Base-by-base conservation (phyloP, 1,140 invertebrate genomes). In the Aphelenchoides fujianensis region DNA sequence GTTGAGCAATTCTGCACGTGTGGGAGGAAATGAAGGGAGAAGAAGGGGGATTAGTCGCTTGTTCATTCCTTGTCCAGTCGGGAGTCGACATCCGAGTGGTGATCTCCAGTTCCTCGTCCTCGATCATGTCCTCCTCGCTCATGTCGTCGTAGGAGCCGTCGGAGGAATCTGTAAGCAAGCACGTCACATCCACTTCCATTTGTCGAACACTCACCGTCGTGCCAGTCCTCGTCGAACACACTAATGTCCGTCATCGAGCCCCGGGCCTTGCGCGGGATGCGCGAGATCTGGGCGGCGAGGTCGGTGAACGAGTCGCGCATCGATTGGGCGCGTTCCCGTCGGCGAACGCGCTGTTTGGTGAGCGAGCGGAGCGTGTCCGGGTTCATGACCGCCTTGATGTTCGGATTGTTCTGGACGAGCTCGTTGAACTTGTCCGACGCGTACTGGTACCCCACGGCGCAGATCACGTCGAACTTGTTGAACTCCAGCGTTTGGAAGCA, bases 401-500 rank as follows among this genome's bases (percentile, higher is more conserved):
- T 70, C 9, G 57, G 53, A 69, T 82, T 84, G 23, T 59, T 72
- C 31, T 74, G 68, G 3, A 80, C 64, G 62, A 84, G 63, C 63
- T 82, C 82, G n/a, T 78, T 48, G 9, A 84, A 37, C 27, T 28
- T 64, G 37, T 77, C 73, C 19, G 52, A 69, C 16, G 76, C 82
- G 52, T 84, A 83, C n/a, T 83, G 35, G 61, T 80, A 80, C 27
- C 81, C 81, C 31, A 77, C 66, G n/a, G 73, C 71, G 34, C 64
- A 71, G 41, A 99, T 98, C 86, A 97, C 93, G 86, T 99, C 94
- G 86, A 97, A 98, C 84, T 90, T 92, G 1, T 92, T 91, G 87
- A 99, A 99, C 80, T 98, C 95, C 3, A 99, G 87, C 0, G 95
- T 99, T 82, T 93, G 94, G 85, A 93, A 99, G 82, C 91, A 91